Conservation (phyloP, 2,888 invertebrate species). For the Andricus curvator region DNA sequence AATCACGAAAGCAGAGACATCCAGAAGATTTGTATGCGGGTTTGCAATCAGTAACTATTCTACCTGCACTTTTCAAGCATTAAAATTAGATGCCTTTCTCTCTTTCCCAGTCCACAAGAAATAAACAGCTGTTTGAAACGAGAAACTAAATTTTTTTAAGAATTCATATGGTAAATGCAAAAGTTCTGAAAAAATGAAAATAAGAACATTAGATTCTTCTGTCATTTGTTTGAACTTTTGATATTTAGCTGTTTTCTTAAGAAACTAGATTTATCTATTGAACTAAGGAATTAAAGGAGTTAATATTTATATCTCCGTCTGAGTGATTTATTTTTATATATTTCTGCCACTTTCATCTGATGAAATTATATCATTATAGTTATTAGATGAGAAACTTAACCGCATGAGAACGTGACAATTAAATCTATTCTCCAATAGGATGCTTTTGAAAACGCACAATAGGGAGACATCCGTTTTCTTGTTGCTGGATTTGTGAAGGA, state of each 20-base stretch:
- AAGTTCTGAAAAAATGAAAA: too few species aligned
- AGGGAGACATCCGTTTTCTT: slow-evolving; percentile 36
- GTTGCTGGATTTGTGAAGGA: slow-evolving; percentile 8
- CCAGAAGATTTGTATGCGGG: too few species aligned
- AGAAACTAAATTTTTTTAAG: too few species aligned
- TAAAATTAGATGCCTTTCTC: too few species aligned
- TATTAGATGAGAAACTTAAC: slow-evolving; percentile 23
- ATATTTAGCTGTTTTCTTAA: neutral
- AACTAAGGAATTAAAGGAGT: neutral
- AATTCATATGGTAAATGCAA: too few species aligned
- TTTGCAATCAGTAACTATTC: too few species aligned
- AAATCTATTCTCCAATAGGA: slow-evolving; percentile 1
- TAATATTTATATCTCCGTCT: neutral
- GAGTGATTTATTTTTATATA: neutral
- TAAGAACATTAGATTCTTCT: too few species aligned
- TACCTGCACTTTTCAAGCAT: too few species aligned
- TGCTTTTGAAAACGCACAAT: slow-evolving; percentile 6
- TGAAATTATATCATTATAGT: slow-evolving; percentile 3
- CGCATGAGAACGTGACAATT: neutral
- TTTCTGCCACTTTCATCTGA: neutral
- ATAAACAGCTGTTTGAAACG: too few species aligned
- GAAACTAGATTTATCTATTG: neutral
- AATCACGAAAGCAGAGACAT: too few species aligned
- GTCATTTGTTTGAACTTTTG: neutral
- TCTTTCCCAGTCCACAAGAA: too few species aligned